Evolutionary conservation across 2,113 vertebrate species (phyloP).

Genomic region (Apodemus speciosus): DNA sequence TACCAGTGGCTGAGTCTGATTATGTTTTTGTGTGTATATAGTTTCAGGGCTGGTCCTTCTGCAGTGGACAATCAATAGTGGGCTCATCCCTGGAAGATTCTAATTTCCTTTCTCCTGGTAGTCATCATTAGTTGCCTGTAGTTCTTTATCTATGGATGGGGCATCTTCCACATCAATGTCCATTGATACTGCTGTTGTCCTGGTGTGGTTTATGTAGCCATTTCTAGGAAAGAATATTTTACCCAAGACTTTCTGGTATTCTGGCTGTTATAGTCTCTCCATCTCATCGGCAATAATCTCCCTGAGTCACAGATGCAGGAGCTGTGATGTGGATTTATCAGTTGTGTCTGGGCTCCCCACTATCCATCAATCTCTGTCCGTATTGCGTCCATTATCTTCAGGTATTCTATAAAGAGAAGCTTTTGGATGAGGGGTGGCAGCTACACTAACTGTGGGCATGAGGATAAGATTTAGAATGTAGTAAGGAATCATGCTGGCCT

Average conservation of each 20-base stretch:
- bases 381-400: neutral
- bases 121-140: neutral
- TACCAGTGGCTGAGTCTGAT: neutral
- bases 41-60: neutral
- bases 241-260: neutral
- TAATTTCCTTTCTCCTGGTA: neutral
- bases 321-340: neutral
- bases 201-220: neutral
- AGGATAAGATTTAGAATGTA: neutral
- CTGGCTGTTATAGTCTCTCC: neutral
- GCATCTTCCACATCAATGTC: neutral
- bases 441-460: neutral
- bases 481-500: neutral
- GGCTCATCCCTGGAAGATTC: neutral
- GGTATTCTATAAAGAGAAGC: neutral
- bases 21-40: neutral
- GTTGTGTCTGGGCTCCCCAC: neutral
- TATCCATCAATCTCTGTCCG: neutral
- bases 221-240: neutral
- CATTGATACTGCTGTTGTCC: neutral
- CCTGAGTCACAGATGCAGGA: neutral
- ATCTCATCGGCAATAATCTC: neutral
- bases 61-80: neutral
- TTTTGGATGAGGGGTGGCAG: neutral
- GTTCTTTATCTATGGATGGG: neutral